A percentile compares a stretch with the other conserved stretches of the same genome.
Conservation (phyloP, 2,797 vertebrate species). For the Lepilemur septentrionalis region DNA sequence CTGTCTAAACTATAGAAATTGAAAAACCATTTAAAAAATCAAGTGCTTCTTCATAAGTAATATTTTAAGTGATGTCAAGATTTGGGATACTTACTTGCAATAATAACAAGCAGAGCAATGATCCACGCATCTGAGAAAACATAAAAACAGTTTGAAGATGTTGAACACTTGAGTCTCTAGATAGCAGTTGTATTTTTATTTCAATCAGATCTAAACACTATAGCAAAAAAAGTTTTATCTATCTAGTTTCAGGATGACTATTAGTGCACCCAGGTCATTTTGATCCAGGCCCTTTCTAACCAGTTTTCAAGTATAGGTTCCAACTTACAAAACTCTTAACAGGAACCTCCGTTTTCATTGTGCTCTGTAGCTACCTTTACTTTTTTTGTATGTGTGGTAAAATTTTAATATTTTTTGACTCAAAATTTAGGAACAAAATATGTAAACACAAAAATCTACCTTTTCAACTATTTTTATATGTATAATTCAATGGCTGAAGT, state of each 20-base stretch:
- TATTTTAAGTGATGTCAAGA: not conserved
- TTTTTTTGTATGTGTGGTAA: not conserved
- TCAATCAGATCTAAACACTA: not conserved
- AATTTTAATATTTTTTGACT: too few species aligned
- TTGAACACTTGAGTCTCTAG: not conserved
- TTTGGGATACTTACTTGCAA: conserved; percentile 50
- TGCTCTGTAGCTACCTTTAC: not conserved
- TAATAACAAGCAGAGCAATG: conserved; percentile 25
- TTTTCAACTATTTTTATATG: too few species aligned
- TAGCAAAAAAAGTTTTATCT: not conserved
- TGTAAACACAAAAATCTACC: too few species aligned
- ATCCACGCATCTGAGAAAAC: conserved; percentile 45
- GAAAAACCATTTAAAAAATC: not conserved
- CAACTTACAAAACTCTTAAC: not conserved
- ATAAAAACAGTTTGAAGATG: not conserved
- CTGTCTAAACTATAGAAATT: not conserved
- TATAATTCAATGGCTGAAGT: too few species aligned
- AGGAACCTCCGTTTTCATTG: not conserved
- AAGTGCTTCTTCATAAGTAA: not conserved
- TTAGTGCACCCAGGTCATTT: not conserved
- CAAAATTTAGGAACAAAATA: too few species aligned
- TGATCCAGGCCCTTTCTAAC: not conserved
- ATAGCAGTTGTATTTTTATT: not conserved
- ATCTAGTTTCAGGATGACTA: not conserved
- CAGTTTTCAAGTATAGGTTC: not conserved